phyloP scores from a whole-genome alignment of 2,113 vertebrate species.

The Stigmatopora nigra region DNA sequence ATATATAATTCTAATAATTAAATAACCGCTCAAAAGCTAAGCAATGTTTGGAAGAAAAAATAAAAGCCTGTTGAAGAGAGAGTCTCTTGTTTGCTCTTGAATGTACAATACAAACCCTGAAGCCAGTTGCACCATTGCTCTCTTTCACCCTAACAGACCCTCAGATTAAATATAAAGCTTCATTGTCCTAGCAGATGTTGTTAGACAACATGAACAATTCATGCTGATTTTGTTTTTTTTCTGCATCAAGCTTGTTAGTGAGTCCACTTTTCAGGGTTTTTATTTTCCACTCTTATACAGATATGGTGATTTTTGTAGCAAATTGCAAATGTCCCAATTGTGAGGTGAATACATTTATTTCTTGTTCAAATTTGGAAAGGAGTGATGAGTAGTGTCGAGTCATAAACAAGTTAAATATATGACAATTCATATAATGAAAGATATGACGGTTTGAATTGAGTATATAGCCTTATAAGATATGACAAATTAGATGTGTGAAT shows the following conservation, averaged over 20 bases:
- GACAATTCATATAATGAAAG: too few relatives aligned
- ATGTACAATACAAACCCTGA: slow-evolving; percentile 18
- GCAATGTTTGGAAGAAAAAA: slow-evolving; percentile 8
- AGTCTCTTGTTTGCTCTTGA: slow-evolving; percentile 24
- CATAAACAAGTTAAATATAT: too few relatives aligned
- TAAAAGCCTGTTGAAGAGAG: slow-evolving; percentile 18
- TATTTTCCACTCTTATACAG: too few relatives aligned
- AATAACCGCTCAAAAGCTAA: slow-evolving; percentile 3
- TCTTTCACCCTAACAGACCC: slow-evolving; percentile 16
- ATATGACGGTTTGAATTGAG: too few relatives aligned
- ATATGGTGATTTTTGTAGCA: too few relatives aligned
- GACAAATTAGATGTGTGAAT: too few relatives aligned
- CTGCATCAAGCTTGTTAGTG: slow-evolving; percentile 6
- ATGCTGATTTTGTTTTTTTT: slow-evolving; percentile 23
- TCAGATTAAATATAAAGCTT: slow-evolving; percentile 22
- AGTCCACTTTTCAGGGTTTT: slow-evolving; percentile 20
- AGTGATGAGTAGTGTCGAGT: too few relatives aligned
- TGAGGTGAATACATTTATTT: too few relatives aligned
- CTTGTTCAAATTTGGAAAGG: too few relatives aligned
- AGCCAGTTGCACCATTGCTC: slow-evolving; percentile 23
- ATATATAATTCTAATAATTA: too few relatives aligned
- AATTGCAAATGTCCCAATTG: too few relatives aligned
- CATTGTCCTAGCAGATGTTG: slow-evolving; percentile 20
- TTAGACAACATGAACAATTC: slow-evolving; percentile 18
- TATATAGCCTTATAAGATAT: too few relatives aligned